Conservation (phyloP, 1,140 invertebrate species). For the Aradophagus sp. region DNA sequence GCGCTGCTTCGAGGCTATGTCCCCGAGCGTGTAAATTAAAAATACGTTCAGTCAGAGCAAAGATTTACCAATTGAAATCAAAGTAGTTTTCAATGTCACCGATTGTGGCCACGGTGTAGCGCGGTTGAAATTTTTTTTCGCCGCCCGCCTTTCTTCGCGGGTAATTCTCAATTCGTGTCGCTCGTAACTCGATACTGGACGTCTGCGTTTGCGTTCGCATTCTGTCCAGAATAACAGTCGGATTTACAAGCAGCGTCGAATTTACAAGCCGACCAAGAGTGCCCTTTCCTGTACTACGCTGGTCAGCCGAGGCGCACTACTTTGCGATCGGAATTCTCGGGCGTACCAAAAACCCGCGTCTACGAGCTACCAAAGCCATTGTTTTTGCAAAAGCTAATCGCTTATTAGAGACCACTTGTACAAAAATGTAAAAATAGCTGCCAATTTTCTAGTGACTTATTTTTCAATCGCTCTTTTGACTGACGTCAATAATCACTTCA, state of each 20-base stretch:
- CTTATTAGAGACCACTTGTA: no score
- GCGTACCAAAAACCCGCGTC: slow-evolving; percentile 44
- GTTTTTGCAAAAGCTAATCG: slow-evolving; percentile 10
- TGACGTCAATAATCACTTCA: no score
- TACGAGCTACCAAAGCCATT: slow-evolving; percentile 50
- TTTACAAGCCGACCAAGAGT: slow-evolving; percentile 72
- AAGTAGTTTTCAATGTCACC: slow-evolving; percentile 73
- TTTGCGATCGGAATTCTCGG: slow-evolving; percentile 52
- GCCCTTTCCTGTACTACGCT: slow-evolving; percentile 70
- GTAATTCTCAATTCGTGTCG: slow-evolving; percentile 73
- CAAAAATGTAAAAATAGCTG: no score
- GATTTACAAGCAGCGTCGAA: slow-evolving; percentile 70
- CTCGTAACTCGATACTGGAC: slow-evolving; percentile 67
- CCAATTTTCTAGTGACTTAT: no score
- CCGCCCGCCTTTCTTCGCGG: slow-evolving; percentile 58
- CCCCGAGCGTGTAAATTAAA: slow-evolving; percentile 32
- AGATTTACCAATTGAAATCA: slow-evolving; percentile 62
- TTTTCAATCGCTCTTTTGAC: no score
- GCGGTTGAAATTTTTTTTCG: slow-evolving; percentile 54
- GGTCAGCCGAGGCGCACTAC: slow-evolving; percentile 36
- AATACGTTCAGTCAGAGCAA: slow-evolving; percentile 48
- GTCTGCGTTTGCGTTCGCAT: slow-evolving; percentile 59
- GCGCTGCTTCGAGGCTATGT: no score
- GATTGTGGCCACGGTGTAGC: slow-evolving; percentile 60
- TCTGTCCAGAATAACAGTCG: slow-evolving; percentile 67